phyloP scores from a whole-genome alignment of 37 sponge, comb jelly and placozoan species.

The Beroe forskalii region DNA sequence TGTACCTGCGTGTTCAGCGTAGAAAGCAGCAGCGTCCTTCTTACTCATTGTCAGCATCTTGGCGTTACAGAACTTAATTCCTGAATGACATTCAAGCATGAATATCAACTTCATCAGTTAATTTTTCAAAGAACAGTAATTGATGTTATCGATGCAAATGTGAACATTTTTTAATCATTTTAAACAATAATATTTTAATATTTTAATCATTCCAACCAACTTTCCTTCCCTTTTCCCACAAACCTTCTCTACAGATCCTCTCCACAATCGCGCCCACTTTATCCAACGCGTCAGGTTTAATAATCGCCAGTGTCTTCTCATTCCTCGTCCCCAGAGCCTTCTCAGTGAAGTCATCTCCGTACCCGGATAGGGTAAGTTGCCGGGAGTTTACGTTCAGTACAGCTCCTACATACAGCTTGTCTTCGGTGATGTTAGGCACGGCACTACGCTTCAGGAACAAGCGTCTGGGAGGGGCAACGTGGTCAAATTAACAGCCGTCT shows the following conservation, averaged over 20 bases:
- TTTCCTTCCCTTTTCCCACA: too few relatives aligned
- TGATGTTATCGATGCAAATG: too few relatives aligned
- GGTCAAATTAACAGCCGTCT: too few relatives aligned
- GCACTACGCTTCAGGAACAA: constrained; percentile 83
- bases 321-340: constrained; percentile 71
- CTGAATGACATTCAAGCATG: constrained; percentile 65
- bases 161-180: too few relatives aligned
- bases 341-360: constrained; percentile 87
- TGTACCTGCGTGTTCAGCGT: constrained; percentile 75
- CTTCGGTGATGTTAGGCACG: constrained; percentile 69
- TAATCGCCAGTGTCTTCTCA: constrained; percentile 83
- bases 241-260: constrained; percentile 35
- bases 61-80: constrained; percentile 77
- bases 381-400: constrained; percentile 85
- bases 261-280: constrained; percentile 72
- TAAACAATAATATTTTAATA: too few relatives aligned
- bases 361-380: constrained; percentile 84
- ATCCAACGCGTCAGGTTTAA: constrained; percentile 79
- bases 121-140: too few relatives aligned
- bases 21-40: constrained; percentile 83
- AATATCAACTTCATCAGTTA: too few relatives aligned
- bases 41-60: constrained; percentile 76
- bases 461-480: constrained; percentile 66
- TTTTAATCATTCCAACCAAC: too few relatives aligned
- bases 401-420: constrained; percentile 83